Evolutionary conservation across 2,113 vertebrate genomes (phyloP), one percentile per base, ranked within the genome.

Genomic region (Lampris megalopsis): DNA sequence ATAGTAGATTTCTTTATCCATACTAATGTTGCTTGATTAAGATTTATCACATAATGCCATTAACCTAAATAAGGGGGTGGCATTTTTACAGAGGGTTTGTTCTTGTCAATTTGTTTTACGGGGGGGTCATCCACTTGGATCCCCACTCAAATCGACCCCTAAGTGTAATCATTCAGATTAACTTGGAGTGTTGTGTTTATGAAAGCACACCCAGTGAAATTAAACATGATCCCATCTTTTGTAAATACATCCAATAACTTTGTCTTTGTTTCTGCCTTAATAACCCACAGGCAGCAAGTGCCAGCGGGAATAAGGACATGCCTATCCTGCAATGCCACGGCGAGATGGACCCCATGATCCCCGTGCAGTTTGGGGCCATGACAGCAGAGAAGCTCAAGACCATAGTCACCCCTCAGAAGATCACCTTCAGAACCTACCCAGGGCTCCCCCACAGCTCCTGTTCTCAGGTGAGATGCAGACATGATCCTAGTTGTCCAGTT

Each of bases 261-360:
- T 35, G 1, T 38, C 10, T 10, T 24, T 49, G 13, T 59, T 36
- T 81, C 43, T 48, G 38, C 1, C 0, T 24, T 24, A 24, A 24
- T 24, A 24, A 24, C 24, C 9, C 11, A n/a, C 89, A 99, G 98
- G 97, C 95, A 0, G 96, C 95, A 0, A 95, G 86, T n/a, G 92
- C 92, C 50, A 94, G 93, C 0, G 93, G 94, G 70, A 91, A 95
- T 88, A 97, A 95, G 94, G 96, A 97, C 90, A 92, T 96, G 5
- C 94, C 96, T 56, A 97, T 99, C 89, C 91, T 99, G 89, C 97
- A 98, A 90, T 99, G 98, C 91, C 98, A 99, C 0, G 98, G 98
- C 13, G 97, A 98, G 83, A 81, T 92, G 82, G 98, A 99, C 73
- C 79, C 84, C 81, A 97, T 99, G 97, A 96, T 99, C 78, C 98